Base-by-base conservation (phyloP, 23 tunicate genomes). In the Halocynthia aurantium region DNA sequence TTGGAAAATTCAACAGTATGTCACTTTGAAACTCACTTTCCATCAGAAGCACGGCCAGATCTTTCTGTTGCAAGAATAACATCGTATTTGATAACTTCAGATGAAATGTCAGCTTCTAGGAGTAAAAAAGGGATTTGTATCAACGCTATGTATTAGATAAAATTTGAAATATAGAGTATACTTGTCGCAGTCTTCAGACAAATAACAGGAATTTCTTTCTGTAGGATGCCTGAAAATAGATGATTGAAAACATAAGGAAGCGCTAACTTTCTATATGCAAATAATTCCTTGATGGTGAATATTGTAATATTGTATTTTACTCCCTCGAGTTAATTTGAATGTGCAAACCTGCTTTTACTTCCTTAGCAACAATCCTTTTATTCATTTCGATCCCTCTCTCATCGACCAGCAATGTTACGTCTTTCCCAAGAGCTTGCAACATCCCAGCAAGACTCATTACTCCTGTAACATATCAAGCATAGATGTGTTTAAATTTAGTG, bases 1-100 rank as follows among this genome's bases (percentile, higher is more conserved):
- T 31, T 31, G 44, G 44, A 1, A 31, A 4, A 31, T 31, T 31
- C 44, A 31, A 31, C 44, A 31, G 44, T 31, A 31, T 31, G 44
- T 31, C 44, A 31, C 44, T 31, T 31, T 31, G 44, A 31, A 8
- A 55, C 76, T 8, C 50, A 69, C 70, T 72, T 81, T 61, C 97
- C 97, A 76, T 85, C 86, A 44, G 55, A 50, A 10, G 87, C 67
- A 15, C 84, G 52, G 10, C 97, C 97, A 8, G 69, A 76, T 6
- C 97, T 55, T 70, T 91, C 97, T 6, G 90, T 67, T 7, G 97
- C 81, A 2, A 91, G 60, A 6, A 91, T 56, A 22, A 91, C 86
- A 54, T 91, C 97, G 67, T 73, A 91, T 8, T 49, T 53, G 6
- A 71, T 81, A 18, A 87, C 82, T 51, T 65, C 63, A 50, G 44